These are phyloP conservation scores for Zygogramma bicolorata DNA, from an alignment of 2,888 invertebrate species.

Conservation along the genomic window DNA sequence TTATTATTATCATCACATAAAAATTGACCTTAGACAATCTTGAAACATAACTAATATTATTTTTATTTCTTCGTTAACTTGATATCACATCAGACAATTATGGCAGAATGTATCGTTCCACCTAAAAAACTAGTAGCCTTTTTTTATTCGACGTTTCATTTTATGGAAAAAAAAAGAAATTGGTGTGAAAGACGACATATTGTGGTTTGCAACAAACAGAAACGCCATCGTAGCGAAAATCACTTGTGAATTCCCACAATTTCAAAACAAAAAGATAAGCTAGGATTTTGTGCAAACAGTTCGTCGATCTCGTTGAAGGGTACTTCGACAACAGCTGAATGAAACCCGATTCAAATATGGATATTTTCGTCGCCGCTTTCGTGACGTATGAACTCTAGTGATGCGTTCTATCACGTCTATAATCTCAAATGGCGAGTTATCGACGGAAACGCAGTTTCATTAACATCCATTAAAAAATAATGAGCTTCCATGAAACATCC, in stretches of 20 bases:
- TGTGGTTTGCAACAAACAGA: not conserved
- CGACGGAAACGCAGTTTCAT: slow-evolving; percentile 1
- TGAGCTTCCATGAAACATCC: not conserved
- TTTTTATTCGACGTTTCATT: too few species aligned
- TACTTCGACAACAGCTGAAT: not conserved
- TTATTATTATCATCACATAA: too few species aligned
- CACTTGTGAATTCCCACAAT: not conserved
- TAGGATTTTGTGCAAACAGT: not conserved
- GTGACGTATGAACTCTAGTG: not conserved
- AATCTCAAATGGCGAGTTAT: not conserved
- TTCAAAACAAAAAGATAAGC: not conserved
- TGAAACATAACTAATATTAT: too few species aligned
- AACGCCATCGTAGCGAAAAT: not conserved
- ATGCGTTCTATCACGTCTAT: not conserved
- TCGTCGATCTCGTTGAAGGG: not conserved
- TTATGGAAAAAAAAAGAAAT: too few species aligned
- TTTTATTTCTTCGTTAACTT: too few species aligned
- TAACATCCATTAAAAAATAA: not conserved
- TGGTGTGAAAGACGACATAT: too few species aligned
- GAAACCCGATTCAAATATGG: not conserved
- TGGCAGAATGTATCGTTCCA: too few species aligned
- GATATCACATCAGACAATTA: too few species aligned
- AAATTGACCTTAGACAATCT: too few species aligned
- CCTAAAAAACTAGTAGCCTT: too few species aligned
- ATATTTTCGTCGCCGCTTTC: not conserved